phyloP scores from a whole-genome alignment of 2,888 invertebrate genomes.

The Drosophila kanekoi region DNA sequence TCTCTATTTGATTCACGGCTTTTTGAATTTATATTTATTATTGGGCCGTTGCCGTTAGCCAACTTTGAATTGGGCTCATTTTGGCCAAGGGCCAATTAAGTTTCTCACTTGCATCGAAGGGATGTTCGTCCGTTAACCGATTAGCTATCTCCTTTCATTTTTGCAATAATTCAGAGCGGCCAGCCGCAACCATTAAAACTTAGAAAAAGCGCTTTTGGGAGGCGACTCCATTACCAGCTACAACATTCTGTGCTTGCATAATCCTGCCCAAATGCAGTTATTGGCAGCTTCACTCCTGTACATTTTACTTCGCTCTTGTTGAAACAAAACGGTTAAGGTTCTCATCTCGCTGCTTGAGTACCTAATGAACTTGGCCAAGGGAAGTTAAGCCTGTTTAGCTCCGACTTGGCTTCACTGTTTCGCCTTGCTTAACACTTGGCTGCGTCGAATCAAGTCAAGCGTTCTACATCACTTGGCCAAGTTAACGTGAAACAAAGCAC shows the following conservation, averaged over 20 bases:
- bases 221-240: not conserved
- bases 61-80: constrained; percentile 65
- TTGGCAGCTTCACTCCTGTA: not conserved
- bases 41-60: constrained; percentile 15
- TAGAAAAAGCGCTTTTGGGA: not conserved
- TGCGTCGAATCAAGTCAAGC: constrained; percentile 7
- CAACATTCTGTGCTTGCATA: not conserved
- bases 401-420: constrained; percentile 20
- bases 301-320: not conserved
- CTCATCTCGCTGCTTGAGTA: constrained; percentile 30
- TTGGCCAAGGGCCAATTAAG: constrained; percentile 66
- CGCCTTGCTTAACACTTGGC: constrained; percentile 28
- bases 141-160: constrained; percentile 30
- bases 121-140: constrained; percentile 32
- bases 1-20: constrained; percentile 6
- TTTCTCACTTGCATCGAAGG: constrained; percentile 30
- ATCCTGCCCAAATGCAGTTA: not conserved
- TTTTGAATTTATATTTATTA: constrained; percentile 40
- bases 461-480: constrained; percentile 10
- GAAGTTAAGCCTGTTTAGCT: constrained; percentile 17
- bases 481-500: not conserved
- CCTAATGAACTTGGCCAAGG: constrained; percentile 47
- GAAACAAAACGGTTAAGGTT: not conserved
- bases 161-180: constrained; percentile 16
- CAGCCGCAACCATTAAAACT: constrained; percentile 15